phyloP scores from a whole-genome alignment of 2,888 invertebrate genomes.

The Folsomia candida region DNA sequence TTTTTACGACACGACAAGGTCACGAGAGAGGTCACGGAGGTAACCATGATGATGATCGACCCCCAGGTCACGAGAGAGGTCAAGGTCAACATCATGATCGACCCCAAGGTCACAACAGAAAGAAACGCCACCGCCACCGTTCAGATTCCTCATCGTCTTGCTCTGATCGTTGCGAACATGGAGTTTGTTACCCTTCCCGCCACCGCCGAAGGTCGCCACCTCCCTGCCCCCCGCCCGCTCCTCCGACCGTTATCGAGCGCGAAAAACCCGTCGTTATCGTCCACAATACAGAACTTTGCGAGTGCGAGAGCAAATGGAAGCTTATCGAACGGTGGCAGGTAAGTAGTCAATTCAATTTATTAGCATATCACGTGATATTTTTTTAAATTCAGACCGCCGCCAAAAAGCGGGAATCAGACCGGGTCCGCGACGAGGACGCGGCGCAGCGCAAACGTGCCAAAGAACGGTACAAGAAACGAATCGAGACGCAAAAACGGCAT shows the following conservation, averaged over 20 bases:
- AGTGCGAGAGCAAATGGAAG: slow-evolving; percentile 8
- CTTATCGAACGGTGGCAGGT: background rate
- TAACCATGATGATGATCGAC: no score
- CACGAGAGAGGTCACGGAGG: no score
- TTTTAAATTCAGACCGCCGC: background rate
- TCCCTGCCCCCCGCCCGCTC: background rate
- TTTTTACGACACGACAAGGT: no score
- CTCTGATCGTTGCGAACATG: background rate
- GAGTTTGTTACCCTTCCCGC: background rate
- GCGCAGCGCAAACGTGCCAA: background rate
- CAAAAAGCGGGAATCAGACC: background rate
- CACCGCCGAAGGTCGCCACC: background rate
- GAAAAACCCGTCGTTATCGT: background rate
- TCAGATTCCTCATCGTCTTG: no score
- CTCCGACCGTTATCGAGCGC: background rate
- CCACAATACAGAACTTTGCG: slow-evolving; percentile 8
- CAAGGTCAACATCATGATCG: no score
- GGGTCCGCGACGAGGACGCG: background rate
- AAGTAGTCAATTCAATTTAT: no score
- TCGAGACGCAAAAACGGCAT: background rate
- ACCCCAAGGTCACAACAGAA: no score
- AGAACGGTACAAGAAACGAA: background rate
- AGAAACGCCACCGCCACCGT: no score
- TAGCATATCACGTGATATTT: no score
- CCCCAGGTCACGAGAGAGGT: no score